Evolutionary conservation across 37 sponge, comb jelly and placozoan species (phyloP), one percentile per base, ranked within the genome.

Genomic region (Cladorhizidae sp.): DNA sequence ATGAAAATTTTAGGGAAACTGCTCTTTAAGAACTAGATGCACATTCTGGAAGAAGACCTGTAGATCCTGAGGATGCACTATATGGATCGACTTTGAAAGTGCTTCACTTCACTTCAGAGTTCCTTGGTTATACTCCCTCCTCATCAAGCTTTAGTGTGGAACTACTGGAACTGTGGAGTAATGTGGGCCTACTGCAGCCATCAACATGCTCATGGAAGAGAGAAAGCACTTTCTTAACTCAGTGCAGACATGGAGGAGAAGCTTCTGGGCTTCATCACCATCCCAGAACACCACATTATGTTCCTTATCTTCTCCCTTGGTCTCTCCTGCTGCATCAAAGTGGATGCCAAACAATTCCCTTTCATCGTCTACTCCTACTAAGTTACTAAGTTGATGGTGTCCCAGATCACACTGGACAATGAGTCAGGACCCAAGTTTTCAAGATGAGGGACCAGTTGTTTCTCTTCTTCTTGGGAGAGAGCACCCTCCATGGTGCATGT

Each of bases 251-350:
- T 67, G 42, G 12, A 67, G 63, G 22, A 69, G 79, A 63, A 79
- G 33, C 22, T 41, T 20, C 23, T 21, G 14, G 45, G 45, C 68
- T 7, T 37, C 79, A 21, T 51, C 45, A 25, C 25, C 54, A 45
- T 79, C 79, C 79, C 79, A 79, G 54, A 79, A 79, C 6, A 67
- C n/a, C 1, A 79, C 79, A n/a, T n/a, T n/a, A n/a, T n/a, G n/a
- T 21, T 40, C 20, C 41, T 61, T 9, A 2, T 41, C 55, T 38
- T 29, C 69, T 35, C 45, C 75, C 23, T 57, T 40, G n/a, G 7
- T n/a, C 22, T 15, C n/a, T 14, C 2, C 42, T 28, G 14, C 55
- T 45, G 1, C 9, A 1, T 57, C 59, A 33, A 81, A 81, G 23
- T 72, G 40, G 49, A 81, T 72, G 21, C 82, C 82, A 49, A 81